Evolutionary conservation across 2,888 invertebrate species (phyloP).

Genomic region (Cacoxenus indagator): DNA sequence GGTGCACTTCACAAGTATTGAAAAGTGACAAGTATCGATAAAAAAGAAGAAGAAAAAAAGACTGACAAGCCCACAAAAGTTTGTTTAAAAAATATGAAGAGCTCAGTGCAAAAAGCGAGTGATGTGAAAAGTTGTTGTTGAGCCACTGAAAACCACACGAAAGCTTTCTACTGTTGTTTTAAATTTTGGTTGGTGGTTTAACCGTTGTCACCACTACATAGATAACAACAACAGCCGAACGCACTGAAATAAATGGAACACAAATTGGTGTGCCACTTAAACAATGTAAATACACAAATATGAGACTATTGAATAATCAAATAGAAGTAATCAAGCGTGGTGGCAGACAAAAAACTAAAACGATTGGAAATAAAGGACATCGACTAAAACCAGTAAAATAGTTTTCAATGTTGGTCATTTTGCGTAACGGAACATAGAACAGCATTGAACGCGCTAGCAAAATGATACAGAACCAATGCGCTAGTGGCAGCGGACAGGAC

Average conservation of each 20-base stretch:
- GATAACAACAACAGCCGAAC: neutral
- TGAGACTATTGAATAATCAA: slow-evolving; percentile 6
- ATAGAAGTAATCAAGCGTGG: neutral
- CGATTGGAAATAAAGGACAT: neutral
- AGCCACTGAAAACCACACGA: no score
- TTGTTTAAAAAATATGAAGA: neutral
- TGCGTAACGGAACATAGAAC: neutral
- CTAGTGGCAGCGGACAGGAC: neutral
- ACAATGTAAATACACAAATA: neutral
- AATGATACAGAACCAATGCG: neutral
- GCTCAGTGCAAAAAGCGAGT: neutral
- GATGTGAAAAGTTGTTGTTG: neutral
- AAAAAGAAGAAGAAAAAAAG: neutral
- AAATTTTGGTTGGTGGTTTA: neutral
- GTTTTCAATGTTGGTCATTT: neutral
- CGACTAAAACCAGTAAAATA: neutral
- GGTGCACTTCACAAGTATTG: neutral
- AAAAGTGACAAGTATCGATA: neutral
- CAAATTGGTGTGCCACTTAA: neutral
- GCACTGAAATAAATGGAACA: neutral
- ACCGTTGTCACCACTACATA: neutral
- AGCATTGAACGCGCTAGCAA: neutral
- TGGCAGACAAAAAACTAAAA: neutral
- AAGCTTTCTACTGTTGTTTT: no score
- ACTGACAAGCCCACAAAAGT: no score